These are phyloP conservation scores for Beris morrisii DNA, from an alignment of 2,888 invertebrate genomes.

Conservation along the genomic window DNA sequence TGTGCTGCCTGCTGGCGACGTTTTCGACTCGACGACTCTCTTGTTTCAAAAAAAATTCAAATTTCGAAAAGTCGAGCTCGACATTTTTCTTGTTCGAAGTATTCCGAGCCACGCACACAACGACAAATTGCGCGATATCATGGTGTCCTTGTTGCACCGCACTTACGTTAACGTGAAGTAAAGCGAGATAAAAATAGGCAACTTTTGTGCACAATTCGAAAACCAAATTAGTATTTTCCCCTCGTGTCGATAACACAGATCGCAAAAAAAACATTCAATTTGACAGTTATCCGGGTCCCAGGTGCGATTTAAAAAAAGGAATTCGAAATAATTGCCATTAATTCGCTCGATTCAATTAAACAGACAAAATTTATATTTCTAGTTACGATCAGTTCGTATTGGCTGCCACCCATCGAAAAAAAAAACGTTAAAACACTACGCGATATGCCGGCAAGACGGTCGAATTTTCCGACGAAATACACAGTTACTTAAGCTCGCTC, in stretches of 20 bases:
- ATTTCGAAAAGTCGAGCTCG: slow-evolving; percentile 19
- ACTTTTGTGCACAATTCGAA: no score
- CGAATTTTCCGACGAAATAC: neutral
- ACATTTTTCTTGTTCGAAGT: neutral
- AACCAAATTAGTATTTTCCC: neutral
- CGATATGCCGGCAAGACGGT: neutral
- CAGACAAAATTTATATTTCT: no score
- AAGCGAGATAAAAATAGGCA: no score
- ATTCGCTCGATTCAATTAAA: no score
- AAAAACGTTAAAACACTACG: no score
- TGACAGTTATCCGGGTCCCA: slow-evolving; percentile 33
- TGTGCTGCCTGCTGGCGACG: slow-evolving; percentile 6
- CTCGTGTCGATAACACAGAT: slow-evolving; percentile 12
- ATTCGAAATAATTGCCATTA: neutral
- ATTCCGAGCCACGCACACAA: neutral
- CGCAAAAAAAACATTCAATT: slow-evolving; percentile 30
- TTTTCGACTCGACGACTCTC: slow-evolving; percentile 19
- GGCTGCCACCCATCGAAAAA: no score
- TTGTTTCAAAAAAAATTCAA: slow-evolving; percentile 25
- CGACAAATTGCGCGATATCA: neutral
- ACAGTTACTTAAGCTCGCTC: neutral
- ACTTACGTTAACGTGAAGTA: neutral
- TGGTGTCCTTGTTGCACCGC: no score
- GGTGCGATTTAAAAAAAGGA: slow-evolving; percentile 9
- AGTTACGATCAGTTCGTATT: no score